phyloP scores from a whole-genome alignment of 2,113 vertebrate genomes.

The Rhea pennata region DNA sequence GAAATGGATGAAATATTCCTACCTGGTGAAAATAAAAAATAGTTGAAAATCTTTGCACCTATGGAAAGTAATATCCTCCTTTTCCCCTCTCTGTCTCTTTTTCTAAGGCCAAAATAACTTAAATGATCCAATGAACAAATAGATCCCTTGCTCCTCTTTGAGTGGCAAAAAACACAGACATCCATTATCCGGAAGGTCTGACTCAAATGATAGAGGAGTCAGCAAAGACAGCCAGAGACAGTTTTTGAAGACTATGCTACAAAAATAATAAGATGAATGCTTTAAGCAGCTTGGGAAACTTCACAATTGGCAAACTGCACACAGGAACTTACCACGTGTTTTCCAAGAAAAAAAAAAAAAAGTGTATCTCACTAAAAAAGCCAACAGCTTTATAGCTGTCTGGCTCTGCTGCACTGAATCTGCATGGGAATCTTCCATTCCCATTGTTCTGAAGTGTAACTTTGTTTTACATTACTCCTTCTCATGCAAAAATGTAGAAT shows the following conservation, averaged over 20 bases:
- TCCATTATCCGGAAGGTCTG: background rate
- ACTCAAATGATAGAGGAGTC: background rate
- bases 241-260: background rate
- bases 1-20: background rate
- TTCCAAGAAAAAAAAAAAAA: background rate
- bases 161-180: background rate
- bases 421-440: background rate
- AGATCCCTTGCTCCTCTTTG: background rate
- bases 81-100: background rate
- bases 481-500: background rate
- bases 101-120: background rate
- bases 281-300: slow-evolving; percentile 13
- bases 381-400: background rate
- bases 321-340: background rate
- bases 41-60: background rate
- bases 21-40: background rate
- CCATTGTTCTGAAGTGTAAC: accelerated
- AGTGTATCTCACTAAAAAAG: background rate
- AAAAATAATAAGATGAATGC: slow-evolving; percentile 14
- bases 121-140: background rate
- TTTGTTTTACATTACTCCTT: background rate
- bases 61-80: background rate
- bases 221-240: background rate
- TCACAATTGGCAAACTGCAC: background rate
- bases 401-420: background rate